phyloP scores from a whole-genome alignment of 2,888 invertebrate species.

The Sinelater perroti region DNA sequence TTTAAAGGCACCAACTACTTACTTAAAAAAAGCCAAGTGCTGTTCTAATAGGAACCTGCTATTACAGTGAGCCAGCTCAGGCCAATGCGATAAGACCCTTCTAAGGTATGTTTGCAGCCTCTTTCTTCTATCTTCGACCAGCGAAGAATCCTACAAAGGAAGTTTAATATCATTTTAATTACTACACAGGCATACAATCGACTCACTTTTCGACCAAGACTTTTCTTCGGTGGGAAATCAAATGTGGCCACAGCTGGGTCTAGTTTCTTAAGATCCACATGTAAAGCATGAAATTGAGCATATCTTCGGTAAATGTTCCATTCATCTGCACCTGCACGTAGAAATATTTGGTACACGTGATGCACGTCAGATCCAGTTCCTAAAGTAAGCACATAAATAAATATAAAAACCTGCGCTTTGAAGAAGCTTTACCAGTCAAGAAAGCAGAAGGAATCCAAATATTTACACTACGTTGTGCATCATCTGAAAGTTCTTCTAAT shows the following conservation, averaged over 20 bases:
- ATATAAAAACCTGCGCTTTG: background rate
- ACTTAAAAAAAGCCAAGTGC: conserved; percentile 89
- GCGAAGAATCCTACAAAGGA: conserved; percentile 71
- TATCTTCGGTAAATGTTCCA: conserved; percentile 97
- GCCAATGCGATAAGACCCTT: conserved; percentile 81
- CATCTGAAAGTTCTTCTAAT: conserved; percentile 60
- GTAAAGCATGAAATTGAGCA: conserved; percentile 89
- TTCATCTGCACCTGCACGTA: conserved; percentile 86
- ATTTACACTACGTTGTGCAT: conserved; percentile 69
- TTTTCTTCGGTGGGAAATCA: conserved; percentile 95
- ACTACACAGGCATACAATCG: background rate
- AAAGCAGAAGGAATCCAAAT: conserved; percentile 91
- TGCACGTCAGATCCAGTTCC: conserved; percentile 78
- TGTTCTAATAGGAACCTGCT: conserved; percentile 80
- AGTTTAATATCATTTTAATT: too few species aligned
- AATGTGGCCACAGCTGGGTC: conserved; percentile 81
- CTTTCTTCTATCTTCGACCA: conserved; percentile 88
- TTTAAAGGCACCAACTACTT: conserved; percentile 47
- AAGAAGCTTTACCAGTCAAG: conserved; percentile 67
- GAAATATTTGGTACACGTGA: conserved; percentile 87
- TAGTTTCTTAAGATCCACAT: conserved; percentile 83
- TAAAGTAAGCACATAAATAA: conserved; percentile 20
- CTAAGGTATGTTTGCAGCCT: conserved; percentile 88
- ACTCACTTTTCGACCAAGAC: conserved; percentile 86
- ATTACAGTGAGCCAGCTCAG: conserved; percentile 79